Conservation (phyloP, 2,113 vertebrate species). For the Vulpes ferrilata region DNA sequence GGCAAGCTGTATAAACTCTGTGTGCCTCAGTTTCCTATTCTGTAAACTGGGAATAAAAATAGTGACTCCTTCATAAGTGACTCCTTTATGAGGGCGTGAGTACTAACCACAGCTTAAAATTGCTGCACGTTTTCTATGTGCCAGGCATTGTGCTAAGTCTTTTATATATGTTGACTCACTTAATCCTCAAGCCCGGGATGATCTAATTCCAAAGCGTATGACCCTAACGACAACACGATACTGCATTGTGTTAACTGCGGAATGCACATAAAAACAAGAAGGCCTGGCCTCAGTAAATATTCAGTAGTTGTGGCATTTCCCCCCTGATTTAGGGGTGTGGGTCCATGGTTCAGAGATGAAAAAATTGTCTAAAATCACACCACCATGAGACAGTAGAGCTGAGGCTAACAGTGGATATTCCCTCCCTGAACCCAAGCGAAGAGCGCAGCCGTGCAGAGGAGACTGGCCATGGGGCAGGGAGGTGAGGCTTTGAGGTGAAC, state of each 20-base stretch:
- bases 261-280: neutral
- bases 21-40: neutral
- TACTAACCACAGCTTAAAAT: slow-evolving; percentile 20
- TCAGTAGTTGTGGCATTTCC: neutral
- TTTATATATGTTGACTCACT: slow-evolving; percentile 47
- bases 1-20: neutral
- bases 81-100: neutral
- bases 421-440: neutral
- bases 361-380: neutral
- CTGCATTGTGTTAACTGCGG: neutral
- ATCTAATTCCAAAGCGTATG: slow-evolving; percentile 30
- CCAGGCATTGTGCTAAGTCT: slow-evolving; percentile 24
- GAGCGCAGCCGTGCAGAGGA: neutral
- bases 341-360: neutral
- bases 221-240: neutral
- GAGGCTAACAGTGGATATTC: neutral
- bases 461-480: neutral
- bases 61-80: neutral
- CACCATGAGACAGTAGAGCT: neutral
- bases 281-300: neutral
- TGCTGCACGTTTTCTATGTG: neutral
- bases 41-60: neutral
- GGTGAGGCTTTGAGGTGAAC: neutral
- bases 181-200: slow-evolving; percentile 30
- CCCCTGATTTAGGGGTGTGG: neutral